These are phyloP conservation scores for Colletes gigas DNA, from an alignment of 1,140 invertebrate species.

Conservation along the genomic window DNA sequence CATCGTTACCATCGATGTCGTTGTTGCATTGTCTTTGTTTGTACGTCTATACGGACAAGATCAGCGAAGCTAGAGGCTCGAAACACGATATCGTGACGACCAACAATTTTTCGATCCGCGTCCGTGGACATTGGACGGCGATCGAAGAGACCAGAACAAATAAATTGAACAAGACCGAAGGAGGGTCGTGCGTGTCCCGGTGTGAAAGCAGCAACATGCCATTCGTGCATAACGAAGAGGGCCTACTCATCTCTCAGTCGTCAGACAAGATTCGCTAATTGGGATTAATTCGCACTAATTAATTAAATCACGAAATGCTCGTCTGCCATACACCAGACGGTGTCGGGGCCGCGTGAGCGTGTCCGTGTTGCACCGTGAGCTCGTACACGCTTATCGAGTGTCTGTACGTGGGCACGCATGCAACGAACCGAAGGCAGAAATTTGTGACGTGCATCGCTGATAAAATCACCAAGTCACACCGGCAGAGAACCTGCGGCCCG, in stretches of 20 bases:
- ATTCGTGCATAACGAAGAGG: constrained; percentile 57
- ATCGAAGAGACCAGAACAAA: not conserved
- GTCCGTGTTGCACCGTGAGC: not conserved
- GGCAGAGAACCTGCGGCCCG: not conserved
- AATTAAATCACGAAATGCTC: constrained; percentile 71
- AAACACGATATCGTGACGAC: not conserved
- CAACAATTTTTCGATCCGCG: not conserved
- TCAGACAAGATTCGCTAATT: constrained; percentile 71
- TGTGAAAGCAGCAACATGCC: constrained; percentile 45
- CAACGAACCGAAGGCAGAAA: constrained; percentile 42
- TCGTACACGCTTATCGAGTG: constrained; percentile 22
- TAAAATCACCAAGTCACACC: constrained; percentile 30
- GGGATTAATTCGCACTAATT: constrained; percentile 74
- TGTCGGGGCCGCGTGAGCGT: constrained; percentile 3
- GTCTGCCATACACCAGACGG: constrained; percentile 21
- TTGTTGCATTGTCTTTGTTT: too few relatives aligned
- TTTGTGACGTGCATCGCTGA: constrained; percentile 41
- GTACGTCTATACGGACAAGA: too few relatives aligned
- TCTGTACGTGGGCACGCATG: constrained; percentile 10
- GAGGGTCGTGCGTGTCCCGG: constrained; percentile 3
- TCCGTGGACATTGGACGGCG: not conserved
- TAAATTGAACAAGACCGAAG: not conserved
- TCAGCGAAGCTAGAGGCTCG: too few relatives aligned
- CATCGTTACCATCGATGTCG: too few relatives aligned
- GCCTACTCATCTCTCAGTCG: constrained; percentile 54